Base-by-base conservation (phyloP, 2,888 invertebrate species). In the Protodeltote pygarga region DNA sequence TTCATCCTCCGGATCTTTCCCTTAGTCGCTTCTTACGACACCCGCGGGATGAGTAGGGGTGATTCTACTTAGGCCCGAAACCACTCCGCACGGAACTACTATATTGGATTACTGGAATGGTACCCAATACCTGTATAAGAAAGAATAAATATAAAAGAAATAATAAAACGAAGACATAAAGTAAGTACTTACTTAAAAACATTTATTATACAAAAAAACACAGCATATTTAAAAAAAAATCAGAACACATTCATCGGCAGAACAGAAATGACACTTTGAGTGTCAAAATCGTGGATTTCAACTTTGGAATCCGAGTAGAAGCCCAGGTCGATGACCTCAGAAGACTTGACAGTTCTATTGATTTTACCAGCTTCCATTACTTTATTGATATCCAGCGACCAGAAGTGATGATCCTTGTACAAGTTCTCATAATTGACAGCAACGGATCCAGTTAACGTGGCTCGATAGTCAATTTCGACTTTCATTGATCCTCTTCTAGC, bases 381-480 rank as follows among this genome's bases (percentile, higher is more conserved):
- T 0, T 48, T 35, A 6, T 70, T 62, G 2, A 83, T 46, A 23
- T 71, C 70, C 2, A 75, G 14, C 0, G 66, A 65, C 77, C 77
- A 82, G 71, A 81, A 82, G 35, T 77, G 71, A 42, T 82, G 83
- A 9, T 58, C 74, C 14, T 71, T 71, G 53, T 57, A 74, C 1
- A 24, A 14, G 0, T 60, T 32, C 0, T 20, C 33, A 37, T 73
- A 83, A 44, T 79, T 79, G 0, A 64, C 59, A 10, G 73, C 77
- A 0, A 73, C 59, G 1, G 20, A 5, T 2, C 84, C 84, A 0
- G 41, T 28, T 23, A 83, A 31, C 32, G 33, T 73, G 8, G 77
- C 73, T 6, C 61, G 65, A 24, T 74, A 84, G 6, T 75, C 72
- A 1, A 84, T 51, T 19, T 77, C 52, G 2, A 83, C 44, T 3